Evolutionary conservation across 1,140 invertebrate species (phyloP), one percentile per base, ranked within the genome.

Genomic region (Drosophila miranda): DNA sequence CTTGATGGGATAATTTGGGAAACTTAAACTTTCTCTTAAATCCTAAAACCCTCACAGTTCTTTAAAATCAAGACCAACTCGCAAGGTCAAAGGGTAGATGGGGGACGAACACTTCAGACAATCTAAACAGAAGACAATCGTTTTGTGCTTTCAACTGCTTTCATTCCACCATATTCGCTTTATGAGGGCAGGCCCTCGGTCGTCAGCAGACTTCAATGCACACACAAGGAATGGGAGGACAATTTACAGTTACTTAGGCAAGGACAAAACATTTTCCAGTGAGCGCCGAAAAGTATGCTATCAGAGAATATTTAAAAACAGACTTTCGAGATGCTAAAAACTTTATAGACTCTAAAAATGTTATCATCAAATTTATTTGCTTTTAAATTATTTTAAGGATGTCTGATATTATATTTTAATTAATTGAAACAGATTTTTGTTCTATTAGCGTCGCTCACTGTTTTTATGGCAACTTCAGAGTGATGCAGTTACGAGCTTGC

Each of bases 71-170:
- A 38, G 30, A 34, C 13, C 13, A 52, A 16, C 26, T 16, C 23
- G 45, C 38, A 67, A 67, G 48, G 60, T 64, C 63, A 67, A 67
- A 48, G 30, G 16, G 49, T 34, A 28, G 16, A 8, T 2, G 28
- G 21, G 30, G 8, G 2, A 30, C 8, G 30, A 8, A 2, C 28
- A 16, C 44, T 68, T 34, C 61, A 54, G 49, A 42, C 50, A 68
- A 55, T 19, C 48, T 43, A 68, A 68, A 68, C 43, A 67, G 30
- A 34, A 26, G 21, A 13, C 41, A 16, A 64, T 50, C 11, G 23
- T 45, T 43, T 62, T 64, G 57, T 49, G 23, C 16, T 19, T 19
- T 19, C 19, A 19, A 38, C 41, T 55, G 13, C 16, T 42, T 48
- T 48, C n/a, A 16, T 68, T 55, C 14, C 3, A 13, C 30, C 23